A percentile compares a stretch with the other conserved stretches of the same genome.
Conservation (phyloP, 2,797 vertebrate genomes). For the Urophycis tenuis region DNA sequence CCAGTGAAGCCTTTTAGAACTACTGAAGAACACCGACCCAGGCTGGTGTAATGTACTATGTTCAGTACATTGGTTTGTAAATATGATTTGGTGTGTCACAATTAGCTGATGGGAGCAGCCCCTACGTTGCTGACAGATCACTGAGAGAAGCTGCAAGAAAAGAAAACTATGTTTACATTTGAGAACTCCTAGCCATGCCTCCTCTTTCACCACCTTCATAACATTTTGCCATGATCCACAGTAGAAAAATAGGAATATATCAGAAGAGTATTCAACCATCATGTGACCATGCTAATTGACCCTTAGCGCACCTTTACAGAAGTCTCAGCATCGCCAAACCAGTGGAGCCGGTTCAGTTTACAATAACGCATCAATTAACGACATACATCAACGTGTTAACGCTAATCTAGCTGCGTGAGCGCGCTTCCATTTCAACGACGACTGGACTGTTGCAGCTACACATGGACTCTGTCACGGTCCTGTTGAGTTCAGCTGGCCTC, state of each 20-base stretch:
- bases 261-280: conserved; percentile 42
- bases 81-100: conserved; percentile 26
- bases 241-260: conserved; percentile 59
- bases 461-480: conserved; percentile 23
- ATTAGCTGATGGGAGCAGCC: background rate
- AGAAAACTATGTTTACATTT: conserved; percentile 41
- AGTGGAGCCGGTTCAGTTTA: conserved; percentile 31
- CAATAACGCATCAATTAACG: conserved; percentile 34
- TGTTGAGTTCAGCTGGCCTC: conserved; percentile 55
- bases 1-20: conserved; percentile 17
- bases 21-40: conserved; percentile 24
- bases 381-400: conserved; percentile 53
- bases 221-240: conserved; percentile 35
- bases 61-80: conserved; percentile 29
- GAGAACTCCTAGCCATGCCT: conserved; percentile 47
- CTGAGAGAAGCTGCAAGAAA: conserved; percentile 38
- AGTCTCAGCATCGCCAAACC: conserved; percentile 36
- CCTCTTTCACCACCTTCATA: conserved; percentile 36
- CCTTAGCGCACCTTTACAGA: conserved; percentile 42
- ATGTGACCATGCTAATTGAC: conserved; percentile 20
- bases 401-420: conserved; percentile 32
- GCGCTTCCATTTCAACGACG: background rate
- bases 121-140: conserved; percentile 32
- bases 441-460: background rate
- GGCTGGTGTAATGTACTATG: conserved; percentile 31